Percentiles rank a stretch among this genome's conserved stretches.
Conservation (phyloP, 2,888 invertebrate species). For the Deilephila porcellus region DNA sequence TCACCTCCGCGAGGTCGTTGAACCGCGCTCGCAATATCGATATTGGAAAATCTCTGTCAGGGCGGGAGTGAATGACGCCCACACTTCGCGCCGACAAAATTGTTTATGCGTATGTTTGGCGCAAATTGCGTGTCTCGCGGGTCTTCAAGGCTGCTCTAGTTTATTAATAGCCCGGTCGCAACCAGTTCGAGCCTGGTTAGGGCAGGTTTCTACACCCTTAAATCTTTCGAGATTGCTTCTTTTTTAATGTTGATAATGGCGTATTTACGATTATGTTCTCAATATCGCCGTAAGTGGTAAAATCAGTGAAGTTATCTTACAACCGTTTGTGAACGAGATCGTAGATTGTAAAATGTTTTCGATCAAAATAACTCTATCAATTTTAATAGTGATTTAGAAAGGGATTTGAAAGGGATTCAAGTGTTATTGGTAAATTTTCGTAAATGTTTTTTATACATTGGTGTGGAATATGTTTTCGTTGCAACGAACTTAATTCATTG, state of each 20-base stretch:
- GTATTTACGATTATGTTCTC: constrained; percentile 14
- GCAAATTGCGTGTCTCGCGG: constrained; percentile 26
- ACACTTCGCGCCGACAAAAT: constrained; percentile 43
- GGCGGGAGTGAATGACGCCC: constrained; percentile 44
- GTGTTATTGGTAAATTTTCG: not conserved
- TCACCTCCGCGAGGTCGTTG: not conserved
- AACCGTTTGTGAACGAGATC: constrained; percentile 6
- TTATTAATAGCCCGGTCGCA: constrained; percentile 35
- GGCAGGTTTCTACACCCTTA: constrained; percentile 15
- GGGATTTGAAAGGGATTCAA: not conserved
- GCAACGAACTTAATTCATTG: too few relatives aligned
- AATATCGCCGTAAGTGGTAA: constrained; percentile 19
- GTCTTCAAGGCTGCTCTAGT: constrained; percentile 37
- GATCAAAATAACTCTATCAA: constrained; percentile 5
- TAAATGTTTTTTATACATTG: not conserved
- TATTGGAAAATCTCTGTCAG: constrained; percentile 38
- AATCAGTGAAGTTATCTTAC: not conserved
- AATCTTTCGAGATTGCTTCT: not conserved
- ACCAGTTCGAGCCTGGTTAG: constrained; percentile 6
- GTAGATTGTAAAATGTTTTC: constrained; percentile 8
- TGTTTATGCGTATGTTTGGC: constrained; percentile 43
- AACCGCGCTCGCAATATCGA: constrained; percentile 23
- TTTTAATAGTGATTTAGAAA: constrained; percentile 7
- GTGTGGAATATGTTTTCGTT: not conserved
- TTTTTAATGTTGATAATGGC: constrained; percentile 8